These are phyloP conservation scores for Patagioenas fasciata DNA, from an alignment of 2,113 vertebrate species.

Conservation along the genomic window DNA sequence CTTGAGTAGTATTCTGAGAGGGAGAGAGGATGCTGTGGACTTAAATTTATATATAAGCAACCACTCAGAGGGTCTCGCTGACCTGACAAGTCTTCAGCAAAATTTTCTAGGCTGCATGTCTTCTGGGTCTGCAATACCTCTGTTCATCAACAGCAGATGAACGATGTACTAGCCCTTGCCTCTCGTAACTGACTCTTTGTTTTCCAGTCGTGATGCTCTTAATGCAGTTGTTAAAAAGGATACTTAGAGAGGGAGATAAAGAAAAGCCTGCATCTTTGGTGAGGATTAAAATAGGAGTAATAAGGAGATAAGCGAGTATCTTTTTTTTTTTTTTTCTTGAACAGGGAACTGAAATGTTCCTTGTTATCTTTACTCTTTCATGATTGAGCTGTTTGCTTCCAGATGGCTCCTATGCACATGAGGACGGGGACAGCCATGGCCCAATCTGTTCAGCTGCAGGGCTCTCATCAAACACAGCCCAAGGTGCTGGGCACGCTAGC, in stretches of 20 bases:
- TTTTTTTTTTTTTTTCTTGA: neutral
- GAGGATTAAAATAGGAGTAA: neutral
- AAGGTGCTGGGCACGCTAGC: neutral
- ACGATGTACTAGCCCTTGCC: accelerated
- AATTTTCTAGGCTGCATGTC: neutral
- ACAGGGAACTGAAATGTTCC: neutral
- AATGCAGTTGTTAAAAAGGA: neutral
- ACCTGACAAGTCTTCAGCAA: neutral
- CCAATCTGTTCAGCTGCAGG: constrained; percentile 51
- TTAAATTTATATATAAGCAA: neutral
- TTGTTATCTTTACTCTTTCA: neutral
- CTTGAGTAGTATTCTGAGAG: neutral
- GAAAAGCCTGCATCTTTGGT: neutral
- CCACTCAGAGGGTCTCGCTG: accelerated
- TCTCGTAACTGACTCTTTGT: neutral
- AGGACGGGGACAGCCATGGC: neutral
- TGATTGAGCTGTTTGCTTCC: constrained; percentile 64
- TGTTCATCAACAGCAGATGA: neutral
- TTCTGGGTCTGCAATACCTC: neutral
- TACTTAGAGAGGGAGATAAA: neutral
- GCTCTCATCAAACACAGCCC: neutral
- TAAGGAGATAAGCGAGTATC: neutral
- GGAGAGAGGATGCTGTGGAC: neutral
- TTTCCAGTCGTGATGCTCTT: neutral
- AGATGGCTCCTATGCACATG: neutral